A percentile compares a stretch with the other conserved stretches of the same genome.
phyloP scores from a whole-genome alignment of 2,797 vertebrate species.

The Enteromius mattozi region DNA sequence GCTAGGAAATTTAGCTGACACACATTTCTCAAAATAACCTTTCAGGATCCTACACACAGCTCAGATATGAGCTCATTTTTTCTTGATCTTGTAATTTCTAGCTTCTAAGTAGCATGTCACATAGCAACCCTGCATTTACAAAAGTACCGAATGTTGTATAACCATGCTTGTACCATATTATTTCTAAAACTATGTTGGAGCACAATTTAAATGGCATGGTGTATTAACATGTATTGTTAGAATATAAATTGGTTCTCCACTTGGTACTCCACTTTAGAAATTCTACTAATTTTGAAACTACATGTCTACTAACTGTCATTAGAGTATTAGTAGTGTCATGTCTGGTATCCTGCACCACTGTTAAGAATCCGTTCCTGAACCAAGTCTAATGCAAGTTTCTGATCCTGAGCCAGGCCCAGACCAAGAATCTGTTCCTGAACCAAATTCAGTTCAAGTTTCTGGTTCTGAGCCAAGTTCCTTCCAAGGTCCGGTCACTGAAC shows the following conservation, averaged over 20 bases:
- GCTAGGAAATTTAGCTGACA: conserved; percentile 20
- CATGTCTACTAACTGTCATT: neutral
- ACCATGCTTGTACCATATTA: neutral
- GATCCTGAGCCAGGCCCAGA: too few species aligned
- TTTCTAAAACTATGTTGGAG: neutral
- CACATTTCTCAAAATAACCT: conserved; percentile 5
- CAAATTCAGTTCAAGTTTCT: too few species aligned
- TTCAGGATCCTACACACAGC: conserved; percentile 11
- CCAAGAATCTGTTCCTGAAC: too few species aligned
- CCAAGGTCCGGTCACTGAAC: too few species aligned
- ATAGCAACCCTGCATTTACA: neutral
- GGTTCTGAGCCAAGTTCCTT: too few species aligned
- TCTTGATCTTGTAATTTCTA: neutral
- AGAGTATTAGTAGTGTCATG: neutral
- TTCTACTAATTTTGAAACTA: neutral
- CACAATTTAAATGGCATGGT: neutral
- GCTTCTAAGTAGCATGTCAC: neutral
- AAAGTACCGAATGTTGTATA: neutral
- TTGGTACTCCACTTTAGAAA: neutral
- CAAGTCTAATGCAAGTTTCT: too few species aligned
- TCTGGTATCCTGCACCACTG: too few species aligned
- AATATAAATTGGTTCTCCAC: neutral
- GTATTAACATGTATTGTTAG: neutral
- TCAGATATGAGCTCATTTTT: neutral
- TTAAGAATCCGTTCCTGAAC: too few species aligned